Conservation (phyloP, 2,113 vertebrate species). For the Leptocoma aspasia region DNA sequence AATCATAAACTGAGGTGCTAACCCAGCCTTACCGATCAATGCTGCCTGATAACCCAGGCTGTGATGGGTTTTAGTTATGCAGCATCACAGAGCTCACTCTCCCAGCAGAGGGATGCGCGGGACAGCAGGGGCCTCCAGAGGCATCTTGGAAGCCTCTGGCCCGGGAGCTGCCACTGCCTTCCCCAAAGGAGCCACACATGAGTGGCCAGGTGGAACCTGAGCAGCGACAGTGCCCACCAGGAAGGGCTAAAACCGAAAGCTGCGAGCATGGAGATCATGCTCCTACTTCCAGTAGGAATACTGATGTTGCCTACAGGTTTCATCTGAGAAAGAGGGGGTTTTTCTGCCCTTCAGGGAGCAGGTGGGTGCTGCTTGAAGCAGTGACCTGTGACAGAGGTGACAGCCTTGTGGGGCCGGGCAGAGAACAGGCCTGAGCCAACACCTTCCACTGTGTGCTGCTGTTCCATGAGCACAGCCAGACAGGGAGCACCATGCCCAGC, state of each 20-base stretch:
- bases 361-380: background rate
- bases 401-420: accelerated
- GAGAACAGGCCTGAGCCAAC: accelerated
- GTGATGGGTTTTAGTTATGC: background rate
- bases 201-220: background rate
- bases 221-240: accelerated
- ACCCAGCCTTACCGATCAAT: background rate
- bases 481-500: accelerated
- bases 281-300: background rate
- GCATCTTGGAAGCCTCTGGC: background rate
- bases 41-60: background rate
- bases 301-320: background rate
- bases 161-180: background rate
- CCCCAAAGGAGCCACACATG: background rate
- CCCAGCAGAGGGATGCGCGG: background rate
- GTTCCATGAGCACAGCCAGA: background rate
- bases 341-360: background rate
- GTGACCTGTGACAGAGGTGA: background rate
- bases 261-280: background rate
- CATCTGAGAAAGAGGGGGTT: background rate
- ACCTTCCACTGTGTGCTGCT: background rate
- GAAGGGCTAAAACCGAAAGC: accelerated
- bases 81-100: background rate
- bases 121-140: background rate
- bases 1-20: background rate